Base-by-base conservation (phyloP, 2,797 vertebrate genomes). In the Taenioides sp. region DNA sequence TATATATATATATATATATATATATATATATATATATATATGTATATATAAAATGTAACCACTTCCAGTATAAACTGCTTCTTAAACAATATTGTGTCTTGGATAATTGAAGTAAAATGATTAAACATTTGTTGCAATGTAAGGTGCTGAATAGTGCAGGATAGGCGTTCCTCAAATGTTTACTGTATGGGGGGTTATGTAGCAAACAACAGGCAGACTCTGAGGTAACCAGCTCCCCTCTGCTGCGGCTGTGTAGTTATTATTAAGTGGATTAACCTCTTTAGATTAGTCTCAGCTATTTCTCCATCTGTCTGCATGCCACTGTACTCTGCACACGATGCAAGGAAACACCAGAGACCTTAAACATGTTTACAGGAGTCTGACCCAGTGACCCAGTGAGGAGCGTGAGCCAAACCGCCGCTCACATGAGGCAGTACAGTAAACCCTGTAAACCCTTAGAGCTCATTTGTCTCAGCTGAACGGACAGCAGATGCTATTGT, bases 221-320 rank as follows among this genome's bases (percentile, higher is more conserved):
- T 59, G 80, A 82, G 76, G 74, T 86, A 84, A 87, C 89, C 80
- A 86, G 76, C 50, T n/a, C 16, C 66, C 7, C 81, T 22, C 81
- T 76, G 72, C 20, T 66, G 57, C 57, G 60, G 28, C 78, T 78
- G 69, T 20, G 22, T 72, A 75, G 84, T 72, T 74, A 70, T 78
- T 80, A 86, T 84, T 91, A 91, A 89, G 81, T 84, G 85, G 91
- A 90, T 92, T 91, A 90, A 88, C 85, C 86, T 67, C 81, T 81
- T 82, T 80, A 84, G 87, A 88, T 90, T 86, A 88, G 87, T 84
- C 85, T 84, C 80, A 79, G 83, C 74, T 77, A 86, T 86, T 84
- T 82, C 81, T 79, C 74, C 90, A 91, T 92, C 91, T 92, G 91
- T 89, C 86, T 80, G 67, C 74, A 12, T 16, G 71, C 73, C 74